These are phyloP conservation scores for Paracentrotus lividus DNA, from an alignment of 53 echinoderm and acorn worm species.

Conservation along the genomic window DNA sequence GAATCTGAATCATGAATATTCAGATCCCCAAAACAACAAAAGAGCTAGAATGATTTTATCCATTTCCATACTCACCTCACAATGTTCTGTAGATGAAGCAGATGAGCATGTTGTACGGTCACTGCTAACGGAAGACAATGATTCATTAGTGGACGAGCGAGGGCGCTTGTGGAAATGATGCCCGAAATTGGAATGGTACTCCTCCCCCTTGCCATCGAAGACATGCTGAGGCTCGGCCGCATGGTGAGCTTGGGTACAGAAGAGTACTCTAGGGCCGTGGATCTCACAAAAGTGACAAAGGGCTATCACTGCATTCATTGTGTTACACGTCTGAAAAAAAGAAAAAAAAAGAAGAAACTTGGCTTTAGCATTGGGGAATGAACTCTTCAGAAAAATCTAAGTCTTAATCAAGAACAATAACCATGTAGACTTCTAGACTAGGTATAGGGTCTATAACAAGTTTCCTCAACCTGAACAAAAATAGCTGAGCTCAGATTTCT, in stretches of 20 bases:
- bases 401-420: too few relatives aligned
- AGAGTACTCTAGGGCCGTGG: constrained; percentile 96
- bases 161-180: constrained; percentile 69
- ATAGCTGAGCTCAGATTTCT: too few relatives aligned
- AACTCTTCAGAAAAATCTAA: too few relatives aligned
- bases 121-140: constrained; percentile 61
- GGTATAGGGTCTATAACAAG: too few relatives aligned
- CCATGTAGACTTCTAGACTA: too few relatives aligned
- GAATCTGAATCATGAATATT: too few relatives aligned
- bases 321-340: neutral
- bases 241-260: constrained; percentile 97
- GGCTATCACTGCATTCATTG: constrained; percentile 96
- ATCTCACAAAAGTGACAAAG: constrained; percentile 99
- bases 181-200: constrained; percentile 12
- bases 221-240: constrained; percentile 74
- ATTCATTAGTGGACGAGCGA: constrained; percentile 72
- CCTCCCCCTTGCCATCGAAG: constrained; percentile 69
- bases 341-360: neutral
- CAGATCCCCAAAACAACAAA: too few relatives aligned
- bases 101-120: constrained; percentile 59
- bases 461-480: too few relatives aligned
- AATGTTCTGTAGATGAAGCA: constrained; percentile 81
- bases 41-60: too few relatives aligned
- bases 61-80: constrained; percentile 77
- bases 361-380: too few relatives aligned